Conservation (phyloP, 1,140 invertebrate species). For the Diachasma alloeum region DNA sequence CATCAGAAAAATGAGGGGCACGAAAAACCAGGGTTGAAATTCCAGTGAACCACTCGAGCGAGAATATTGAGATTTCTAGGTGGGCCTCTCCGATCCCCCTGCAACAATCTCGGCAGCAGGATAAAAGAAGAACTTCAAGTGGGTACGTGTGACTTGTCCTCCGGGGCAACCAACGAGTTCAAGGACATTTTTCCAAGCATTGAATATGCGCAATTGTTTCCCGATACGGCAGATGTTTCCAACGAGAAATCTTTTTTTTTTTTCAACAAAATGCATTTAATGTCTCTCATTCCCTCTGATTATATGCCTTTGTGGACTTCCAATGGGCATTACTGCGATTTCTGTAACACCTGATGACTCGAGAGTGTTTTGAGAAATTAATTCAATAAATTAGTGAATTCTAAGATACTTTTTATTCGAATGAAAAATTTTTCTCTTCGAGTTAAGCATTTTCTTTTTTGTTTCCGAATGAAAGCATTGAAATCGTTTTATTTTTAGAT, state of each 20-base stretch:
- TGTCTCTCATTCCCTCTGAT: background rate
- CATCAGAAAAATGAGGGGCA: background rate
- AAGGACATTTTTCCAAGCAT: background rate
- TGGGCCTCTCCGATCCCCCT: background rate
- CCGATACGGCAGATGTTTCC: background rate
- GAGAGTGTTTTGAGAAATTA: no score
- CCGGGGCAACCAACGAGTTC: background rate
- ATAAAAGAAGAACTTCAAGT: background rate
- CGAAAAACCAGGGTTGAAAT: background rate
- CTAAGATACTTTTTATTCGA: no score
- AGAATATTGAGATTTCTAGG: background rate
- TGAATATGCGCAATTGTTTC: background rate
- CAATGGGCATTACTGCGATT: background rate
- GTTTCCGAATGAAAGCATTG: no score
- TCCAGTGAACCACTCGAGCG: conserved; percentile 3
- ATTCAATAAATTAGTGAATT: no score
- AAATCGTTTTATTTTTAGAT: no score
- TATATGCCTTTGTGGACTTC: background rate
- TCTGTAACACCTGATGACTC: background rate
- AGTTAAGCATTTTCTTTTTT: no score
- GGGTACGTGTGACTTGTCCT: background rate
- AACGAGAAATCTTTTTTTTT: background rate
- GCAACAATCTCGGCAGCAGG: background rate
- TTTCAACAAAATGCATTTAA: background rate
- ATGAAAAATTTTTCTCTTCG: no score